Base-by-base conservation (phyloP, 1,140 invertebrate genomes). In the Drosophila seguyi region DNA sequence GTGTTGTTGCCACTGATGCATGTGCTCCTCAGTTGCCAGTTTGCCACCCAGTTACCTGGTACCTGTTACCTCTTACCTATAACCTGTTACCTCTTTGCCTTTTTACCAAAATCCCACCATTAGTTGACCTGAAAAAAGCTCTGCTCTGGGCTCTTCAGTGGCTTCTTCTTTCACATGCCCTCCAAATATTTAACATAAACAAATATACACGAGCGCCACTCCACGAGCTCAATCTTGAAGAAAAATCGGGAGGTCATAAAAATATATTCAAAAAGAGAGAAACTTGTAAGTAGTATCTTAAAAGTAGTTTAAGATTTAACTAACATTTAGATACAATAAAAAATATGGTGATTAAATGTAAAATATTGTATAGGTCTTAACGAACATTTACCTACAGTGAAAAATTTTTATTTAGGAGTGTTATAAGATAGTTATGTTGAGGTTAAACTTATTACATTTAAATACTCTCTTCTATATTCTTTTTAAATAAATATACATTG, bases 131-230 rank as follows among this genome's bases (percentile, higher is more conserved):
- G 84, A 65, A 87, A 87, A 76, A 45, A 57, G 47, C 53, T 63
- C 13, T 11, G 55, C 77, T 58, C 45, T 68, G 39, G 58, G 5
- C 31, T 14, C n/a, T 29, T 39, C 59, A 75, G 65, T 79, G 75
- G 79, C 75, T 86, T 53, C 50, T 20, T 52, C 48, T 22, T 71
- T 63, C 82, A 63, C 68, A 75, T 71, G 74, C 67, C 83, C 84
- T 87, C 79, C 57, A 80, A 55, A 84, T 88, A 77, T 87, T 87
- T 80, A 84, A 77, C 80, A 88, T 88, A 87, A 83, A 80, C 79
- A 88, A 88, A 80, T 80, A 86, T 72, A 66, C 63, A 69, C 56
- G 59, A 84, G 79, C 62, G 72, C 76, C 67, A 75, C 81, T 63
- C 75, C 48, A 84, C 72, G 48, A 72, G 66, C 52, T 63, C 18